Percentiles rank a stretch among this genome's conserved stretches.
Conservation (phyloP, 2,888 invertebrate genomes). For the Hipparchia sbordonii region DNA sequence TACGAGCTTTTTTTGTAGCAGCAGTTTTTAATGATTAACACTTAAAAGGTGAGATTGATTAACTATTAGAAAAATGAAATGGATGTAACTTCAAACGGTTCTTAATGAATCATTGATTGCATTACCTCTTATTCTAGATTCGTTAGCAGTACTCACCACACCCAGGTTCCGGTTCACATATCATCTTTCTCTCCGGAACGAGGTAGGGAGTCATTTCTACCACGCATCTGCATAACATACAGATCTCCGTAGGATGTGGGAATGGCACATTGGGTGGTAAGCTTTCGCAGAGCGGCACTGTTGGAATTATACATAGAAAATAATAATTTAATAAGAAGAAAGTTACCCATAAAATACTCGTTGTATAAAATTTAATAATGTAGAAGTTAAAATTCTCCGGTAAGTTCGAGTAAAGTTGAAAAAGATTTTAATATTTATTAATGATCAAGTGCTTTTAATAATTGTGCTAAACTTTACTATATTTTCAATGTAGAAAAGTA, state of each 20-base stretch:
- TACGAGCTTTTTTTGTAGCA: too few relatives aligned
- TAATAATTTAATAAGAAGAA: not conserved
- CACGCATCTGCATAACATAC: constrained; percentile 58
- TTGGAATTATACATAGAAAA: constrained; percentile 17
- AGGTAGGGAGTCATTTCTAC: constrained; percentile 39
- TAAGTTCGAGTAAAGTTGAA: not conserved
- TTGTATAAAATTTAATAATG: too few relatives aligned
- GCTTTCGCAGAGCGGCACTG: constrained; percentile 58
- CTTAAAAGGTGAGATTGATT: too few relatives aligned
- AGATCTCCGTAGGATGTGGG: constrained; percentile 59
- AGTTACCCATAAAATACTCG: too few relatives aligned
- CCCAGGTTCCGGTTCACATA: constrained; percentile 51
- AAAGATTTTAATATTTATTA: not conserved
- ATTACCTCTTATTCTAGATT: not conserved
- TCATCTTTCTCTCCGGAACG: constrained; percentile 47
- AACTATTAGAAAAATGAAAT: too few relatives aligned
- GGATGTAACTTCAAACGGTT: too few relatives aligned
- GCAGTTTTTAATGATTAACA: too few relatives aligned
- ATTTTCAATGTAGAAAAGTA: too few relatives aligned
- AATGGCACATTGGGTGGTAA: constrained; percentile 59
- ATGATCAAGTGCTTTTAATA: too few relatives aligned
- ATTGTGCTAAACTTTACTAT: too few relatives aligned
- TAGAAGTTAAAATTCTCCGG: too few relatives aligned
- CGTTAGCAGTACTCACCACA: constrained; percentile 51
- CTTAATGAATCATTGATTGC: too few relatives aligned